Base-by-base conservation (phyloP, 1,140 invertebrate species). In the Vollenhovia emeryi region DNA sequence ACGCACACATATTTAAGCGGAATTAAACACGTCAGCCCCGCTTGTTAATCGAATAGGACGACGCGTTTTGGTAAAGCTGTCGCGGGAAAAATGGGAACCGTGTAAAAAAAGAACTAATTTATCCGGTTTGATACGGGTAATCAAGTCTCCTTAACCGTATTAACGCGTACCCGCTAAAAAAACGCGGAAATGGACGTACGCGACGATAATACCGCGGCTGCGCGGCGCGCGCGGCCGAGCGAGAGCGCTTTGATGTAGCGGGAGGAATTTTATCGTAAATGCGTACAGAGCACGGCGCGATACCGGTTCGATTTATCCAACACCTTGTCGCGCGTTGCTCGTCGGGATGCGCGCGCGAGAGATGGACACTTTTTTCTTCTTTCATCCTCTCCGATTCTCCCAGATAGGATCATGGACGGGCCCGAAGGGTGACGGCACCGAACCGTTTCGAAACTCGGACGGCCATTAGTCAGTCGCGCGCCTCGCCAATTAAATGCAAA, bases 401-500 rank as follows among this genome's bases (percentile, higher is more conserved):
- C 5, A 24, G 30, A 73, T 50, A 60, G 86, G 68, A 88, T 88
- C 86, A 75, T 80, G 86, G 69, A 80, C 83, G 59, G 43, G 11
- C 64, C 45, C 83, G 87, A 80, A 89, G 87, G 73, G 85, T 80
- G 85, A 83, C 66, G 73, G 76, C 78, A 90, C 86, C 88, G 91
- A 90, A 91, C 91, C 86, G 86, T 60, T 89, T 91, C 87, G 90
- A 87, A 91, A 90, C 75, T 91, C 88, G 90, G 76, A 87, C 85
- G 86, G 59, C 90, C 80, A 90, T 91, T 87, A 89, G 85, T 92
- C 90, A 91, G 91, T 73, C 87, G 85, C 89, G 88, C 87, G 89
- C 86, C 87, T 89, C 88, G 91, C 91, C 92, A 92, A 94, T 94
- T 94, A 94, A 93, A 93, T 92, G 92, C 89, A 93, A 94, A 93